phyloP scores from a whole-genome alignment of 2,113 vertebrate genomes.

The Athene noctua region DNA sequence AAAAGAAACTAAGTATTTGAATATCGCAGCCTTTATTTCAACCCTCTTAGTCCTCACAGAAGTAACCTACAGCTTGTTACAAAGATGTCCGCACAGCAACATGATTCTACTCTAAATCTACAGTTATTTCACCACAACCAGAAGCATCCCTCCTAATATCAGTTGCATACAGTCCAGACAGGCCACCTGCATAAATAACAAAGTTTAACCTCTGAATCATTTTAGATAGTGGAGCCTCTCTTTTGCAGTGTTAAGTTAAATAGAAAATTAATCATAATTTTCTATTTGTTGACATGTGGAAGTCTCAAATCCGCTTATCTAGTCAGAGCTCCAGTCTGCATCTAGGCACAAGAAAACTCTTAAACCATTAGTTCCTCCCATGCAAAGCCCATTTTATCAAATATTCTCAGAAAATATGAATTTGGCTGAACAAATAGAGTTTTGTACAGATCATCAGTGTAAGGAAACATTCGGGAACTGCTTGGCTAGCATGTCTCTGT shows the following conservation, averaged over 20 bases:
- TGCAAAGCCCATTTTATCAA: background rate
- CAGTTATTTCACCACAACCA: rapidly evolving
- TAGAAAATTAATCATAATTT: rapidly evolving
- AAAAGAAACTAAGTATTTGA: background rate
- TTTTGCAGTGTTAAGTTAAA: background rate
- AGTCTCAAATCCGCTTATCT: background rate
- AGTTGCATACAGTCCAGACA: rapidly evolving
- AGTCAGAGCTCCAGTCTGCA: background rate
- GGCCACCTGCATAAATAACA: background rate
- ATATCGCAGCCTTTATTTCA: background rate
- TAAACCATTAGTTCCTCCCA: rapidly evolving
- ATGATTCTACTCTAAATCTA: background rate
- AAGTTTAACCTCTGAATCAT: rapidly evolving
- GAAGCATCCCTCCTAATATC: rapidly evolving
- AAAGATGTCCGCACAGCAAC: background rate
- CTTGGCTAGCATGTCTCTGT: background rate
- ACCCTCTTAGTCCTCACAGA: background rate
- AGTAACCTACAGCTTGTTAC: background rate
- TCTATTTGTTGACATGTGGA: rapidly evolving
- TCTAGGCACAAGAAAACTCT: background rate
- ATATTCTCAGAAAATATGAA: background rate
- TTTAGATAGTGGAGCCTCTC: no score
- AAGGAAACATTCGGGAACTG: background rate
- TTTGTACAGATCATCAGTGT: background rate
- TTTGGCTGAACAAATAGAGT: background rate